phyloP scores from a whole-genome alignment of 2,797 vertebrate genomes.

The Rhabdophis nuchalis region DNA sequence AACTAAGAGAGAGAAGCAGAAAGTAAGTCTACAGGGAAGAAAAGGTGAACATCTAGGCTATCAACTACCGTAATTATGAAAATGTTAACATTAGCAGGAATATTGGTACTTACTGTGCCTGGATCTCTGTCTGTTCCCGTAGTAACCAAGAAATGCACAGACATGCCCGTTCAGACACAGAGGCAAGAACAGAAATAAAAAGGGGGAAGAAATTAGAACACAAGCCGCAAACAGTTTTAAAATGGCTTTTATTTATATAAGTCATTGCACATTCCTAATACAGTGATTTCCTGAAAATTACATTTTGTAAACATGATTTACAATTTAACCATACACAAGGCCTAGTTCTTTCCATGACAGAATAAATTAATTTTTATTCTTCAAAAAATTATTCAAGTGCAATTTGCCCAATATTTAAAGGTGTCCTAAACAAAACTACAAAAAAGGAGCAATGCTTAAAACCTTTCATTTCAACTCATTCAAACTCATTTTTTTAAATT shows the following conservation, averaged over 20 bases:
- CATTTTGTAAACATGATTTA: constrained; percentile 79
- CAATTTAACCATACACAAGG: constrained; percentile 76
- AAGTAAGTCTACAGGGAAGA: constrained; percentile 11
- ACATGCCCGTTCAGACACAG: constrained; percentile 80
- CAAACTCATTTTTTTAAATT: constrained; percentile 64
- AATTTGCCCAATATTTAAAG: constrained; percentile 73
- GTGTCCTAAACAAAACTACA: constrained; percentile 67
- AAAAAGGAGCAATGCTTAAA: constrained; percentile 73
- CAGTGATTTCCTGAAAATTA: constrained; percentile 82
- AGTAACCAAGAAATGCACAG: constrained; percentile 79
- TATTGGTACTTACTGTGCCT: constrained; percentile 87
- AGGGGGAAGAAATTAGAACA: constrained; percentile 82
- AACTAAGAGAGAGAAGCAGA: constrained; percentile 22
- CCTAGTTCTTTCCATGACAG: constrained; percentile 73
- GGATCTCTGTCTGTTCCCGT: constrained; percentile 88
- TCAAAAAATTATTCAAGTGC: constrained; percentile 78
- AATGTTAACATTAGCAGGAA: constrained; percentile 53
- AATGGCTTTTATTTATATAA: constrained; percentile 84
- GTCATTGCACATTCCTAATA: constrained; percentile 84
- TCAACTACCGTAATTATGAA: constrained; percentile 16
- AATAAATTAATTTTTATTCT: constrained; percentile 75
- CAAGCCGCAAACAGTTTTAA: constrained; percentile 78
- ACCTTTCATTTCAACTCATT: constrained; percentile 69
- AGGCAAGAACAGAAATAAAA: constrained; percentile 83
- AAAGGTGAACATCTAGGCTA: constrained; percentile 15